Conservation (phyloP, 30 jellyfish, hydroid and myxozoan species). For the Chironex yamaguchii region DNA sequence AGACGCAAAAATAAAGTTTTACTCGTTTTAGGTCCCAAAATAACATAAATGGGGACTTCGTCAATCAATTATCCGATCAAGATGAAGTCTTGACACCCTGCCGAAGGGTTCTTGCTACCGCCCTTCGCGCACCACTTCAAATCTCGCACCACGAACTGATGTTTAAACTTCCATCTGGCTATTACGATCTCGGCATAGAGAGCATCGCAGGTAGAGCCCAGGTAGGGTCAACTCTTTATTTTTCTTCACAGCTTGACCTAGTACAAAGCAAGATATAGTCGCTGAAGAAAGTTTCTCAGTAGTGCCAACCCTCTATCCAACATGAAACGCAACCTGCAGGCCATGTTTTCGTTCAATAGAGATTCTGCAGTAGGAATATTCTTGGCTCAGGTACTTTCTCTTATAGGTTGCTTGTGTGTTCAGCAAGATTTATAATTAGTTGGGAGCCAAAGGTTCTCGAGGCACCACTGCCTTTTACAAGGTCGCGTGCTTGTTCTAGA, state of each 20-base stretch:
- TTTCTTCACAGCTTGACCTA: background rate
- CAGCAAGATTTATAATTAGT: no score
- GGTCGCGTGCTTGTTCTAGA: no score
- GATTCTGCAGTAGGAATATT: background rate
- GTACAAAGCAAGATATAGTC: background rate
- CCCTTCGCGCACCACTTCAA: conserved; percentile 89
- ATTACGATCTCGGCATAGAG: conserved; percentile 85
- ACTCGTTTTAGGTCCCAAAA: no score
- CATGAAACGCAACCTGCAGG: no score
- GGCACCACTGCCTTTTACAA: no score
- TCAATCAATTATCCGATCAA: no score
- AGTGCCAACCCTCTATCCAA: background rate
- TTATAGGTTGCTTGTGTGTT: no score
- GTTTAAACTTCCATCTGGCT: conserved; percentile 84
- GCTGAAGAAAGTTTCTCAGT: background rate
- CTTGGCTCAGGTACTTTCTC: no score
- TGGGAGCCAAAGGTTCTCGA: no score
- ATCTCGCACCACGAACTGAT: conserved; percentile 60
- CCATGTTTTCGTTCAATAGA: background rate
- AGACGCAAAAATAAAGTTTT: no score
- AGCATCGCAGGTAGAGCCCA: conserved; percentile 83
- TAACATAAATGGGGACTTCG: no score
- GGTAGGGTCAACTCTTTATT: conserved; percentile 39
- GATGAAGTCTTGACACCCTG: conserved; percentile 64
- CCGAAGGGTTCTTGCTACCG: conserved; percentile 90